Percentiles rank a stretch among this genome's conserved stretches.
Evolutionary conservation across 2,888 invertebrate genomes (phyloP).

Genomic region (Tipula confusa): DNA sequence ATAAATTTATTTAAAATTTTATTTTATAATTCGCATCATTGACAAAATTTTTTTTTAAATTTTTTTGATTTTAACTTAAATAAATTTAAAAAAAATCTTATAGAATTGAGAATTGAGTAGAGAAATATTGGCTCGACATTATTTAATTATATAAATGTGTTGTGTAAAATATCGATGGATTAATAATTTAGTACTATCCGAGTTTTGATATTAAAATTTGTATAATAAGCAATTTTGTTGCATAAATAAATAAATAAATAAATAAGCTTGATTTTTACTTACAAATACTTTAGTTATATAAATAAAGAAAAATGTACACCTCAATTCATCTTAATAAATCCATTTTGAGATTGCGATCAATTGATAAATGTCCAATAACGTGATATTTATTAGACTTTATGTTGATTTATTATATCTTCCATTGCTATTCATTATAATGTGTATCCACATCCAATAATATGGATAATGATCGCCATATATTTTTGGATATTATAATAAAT

Average conservation of each 20-base stretch:
- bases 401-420: constrained; percentile 3
- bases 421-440: background rate
- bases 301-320: background rate
- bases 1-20: background rate
- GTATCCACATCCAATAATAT: background rate
- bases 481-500: background rate
- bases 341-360: constrained; percentile 28
- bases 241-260: background rate
- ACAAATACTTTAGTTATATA: too few species aligned
- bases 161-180: background rate
- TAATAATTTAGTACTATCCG: background rate
- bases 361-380: constrained; percentile 27
- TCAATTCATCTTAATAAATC: constrained; percentile 30
- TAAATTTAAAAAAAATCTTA: background rate
- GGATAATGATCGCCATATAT: background rate
- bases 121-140: background rate
- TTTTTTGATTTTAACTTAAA: background rate
- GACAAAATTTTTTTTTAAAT: background rate
- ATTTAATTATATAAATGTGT: background rate
- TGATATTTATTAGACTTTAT: constrained; percentile 26
- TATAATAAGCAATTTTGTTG: background rate
- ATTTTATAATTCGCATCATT: background rate
- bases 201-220: background rate
- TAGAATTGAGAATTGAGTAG: background rate
- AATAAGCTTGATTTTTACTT: too few species aligned